Base-by-base conservation (phyloP, 2,113 vertebrate genomes). In the Phyllopteryx taeniolatus region DNA sequence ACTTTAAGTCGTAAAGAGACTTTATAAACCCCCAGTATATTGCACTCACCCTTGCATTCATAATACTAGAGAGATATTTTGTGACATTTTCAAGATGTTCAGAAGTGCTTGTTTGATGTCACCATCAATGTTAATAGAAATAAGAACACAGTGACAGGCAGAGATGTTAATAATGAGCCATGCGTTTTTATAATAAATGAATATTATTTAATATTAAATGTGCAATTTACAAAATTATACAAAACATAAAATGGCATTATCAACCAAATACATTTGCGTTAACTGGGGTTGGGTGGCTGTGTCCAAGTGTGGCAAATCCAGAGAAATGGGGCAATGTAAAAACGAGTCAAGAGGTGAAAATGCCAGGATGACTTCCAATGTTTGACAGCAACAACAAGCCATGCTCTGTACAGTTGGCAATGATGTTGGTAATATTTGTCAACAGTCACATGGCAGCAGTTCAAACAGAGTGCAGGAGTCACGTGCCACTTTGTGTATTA, bases 191-290 rank as follows among this genome's bases (percentile, higher is more conserved):
- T 57, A 57, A 57, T 54, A n/a, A n/a, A 54, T 43, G 0, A 35
- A 51, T 65, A 47, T 61, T 11, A 33, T 70, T 54, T 73, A 7
- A 49, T 35, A 11, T 27, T 8, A 39, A 11, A 67, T 42, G 61
- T 77, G 4, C 49, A 68, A 15, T n/a, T 56, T 10, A 70, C 31
- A 74, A 68, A 51, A 69, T 60, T 35, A n/a, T 66, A n/a, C 44
- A 62, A 70, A 77, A 72, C 42, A 72, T 33, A 2, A 51, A 19
- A 35, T 61, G 47, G 42, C 0, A n/a, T 2, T 27, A 56, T 5
- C 54, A n/a, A 42, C 63, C 27, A 59, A 59, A 56, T 56, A 10
- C 10, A 11, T 70, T 69, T 61, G 31, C 6, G 2, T 19, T 53
- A 67, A 15, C 42, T 67, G 4, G 56, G 49, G n/a, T 68, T 72